A percentile compares a stretch with the other conserved stretches of the same genome.
These are phyloP conservation scores for Pantherophis guttatus DNA, from an alignment of 2,113 vertebrate species.

Conservation along the genomic window DNA sequence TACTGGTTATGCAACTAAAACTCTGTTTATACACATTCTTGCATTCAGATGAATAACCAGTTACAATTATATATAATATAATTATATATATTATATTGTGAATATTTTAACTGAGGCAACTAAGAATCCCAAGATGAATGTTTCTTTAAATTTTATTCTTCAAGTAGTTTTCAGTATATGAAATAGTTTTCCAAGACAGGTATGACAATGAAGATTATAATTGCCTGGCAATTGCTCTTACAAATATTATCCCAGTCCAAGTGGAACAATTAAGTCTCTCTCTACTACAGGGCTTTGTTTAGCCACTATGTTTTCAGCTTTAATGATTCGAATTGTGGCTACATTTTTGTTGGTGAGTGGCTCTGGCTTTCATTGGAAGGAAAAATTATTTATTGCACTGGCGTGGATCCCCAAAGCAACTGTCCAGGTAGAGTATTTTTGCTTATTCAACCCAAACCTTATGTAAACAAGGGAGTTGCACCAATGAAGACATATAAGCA, in stretches of 20 bases:
- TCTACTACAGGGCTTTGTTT: conserved; percentile 82
- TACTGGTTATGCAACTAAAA: background rate
- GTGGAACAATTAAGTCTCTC: conserved; percentile 33
- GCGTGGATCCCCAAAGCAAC: conserved; percentile 97
- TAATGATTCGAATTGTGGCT: conserved; percentile 76
- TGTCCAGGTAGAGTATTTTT: conserved; percentile 80
- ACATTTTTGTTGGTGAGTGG: conserved; percentile 86
- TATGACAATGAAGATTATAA: background rate
- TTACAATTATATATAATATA: background rate
- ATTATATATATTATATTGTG: background rate
- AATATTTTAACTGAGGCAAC: background rate
- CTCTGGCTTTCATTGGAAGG: conserved; percentile 89
- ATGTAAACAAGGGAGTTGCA: background rate
- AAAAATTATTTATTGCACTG: conserved; percentile 90
- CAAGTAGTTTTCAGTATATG: background rate
- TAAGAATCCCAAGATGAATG: background rate
- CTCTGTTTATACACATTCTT: background rate
- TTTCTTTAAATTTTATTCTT: background rate
- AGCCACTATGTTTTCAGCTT: conserved; percentile 75
- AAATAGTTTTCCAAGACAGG: background rate
- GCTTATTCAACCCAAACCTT: background rate
- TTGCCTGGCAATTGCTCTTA: background rate
- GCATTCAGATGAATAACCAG: background rate
- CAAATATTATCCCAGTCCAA: background rate
- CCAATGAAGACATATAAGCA: background rate